Base-by-base conservation (phyloP, 1,140 invertebrate species). In the Drosophila takahashii region DNA sequence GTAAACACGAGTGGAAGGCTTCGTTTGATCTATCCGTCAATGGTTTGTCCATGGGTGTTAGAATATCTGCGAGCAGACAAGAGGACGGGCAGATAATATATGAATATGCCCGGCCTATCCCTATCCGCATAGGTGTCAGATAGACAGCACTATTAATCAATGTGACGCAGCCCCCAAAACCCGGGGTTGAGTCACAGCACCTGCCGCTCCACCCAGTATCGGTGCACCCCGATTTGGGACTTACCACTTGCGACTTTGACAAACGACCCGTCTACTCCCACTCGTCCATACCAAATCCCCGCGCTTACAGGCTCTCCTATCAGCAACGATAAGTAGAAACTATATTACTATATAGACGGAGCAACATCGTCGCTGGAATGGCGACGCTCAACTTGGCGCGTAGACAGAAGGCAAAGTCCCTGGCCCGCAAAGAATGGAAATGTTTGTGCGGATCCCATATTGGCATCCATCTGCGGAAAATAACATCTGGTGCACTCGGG, bases 181-280 rank as follows among this genome's bases (percentile, higher is more conserved):
- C 48, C 39, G 13, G 11, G 47, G 26, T 16, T 70, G 66, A 70
- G 16, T 70, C 66, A 70, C 50, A 71, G 27, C 50, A 71, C 67
- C 67, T 71, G 65, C 27, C 1, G 29, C 29, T 47, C 42, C 48
- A 50, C 11, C 41, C 13, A 15, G 42, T 15, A 39, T 50, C 42
- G 44, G n/a, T 13, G 34, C 59, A 22, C 42, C 18, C 16, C 64
- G 64, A 27, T 42, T 67, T 29, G 34, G 34, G 51, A 57, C 67
- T 70, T 71, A 70, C 32, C 42, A 39, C n/a, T 47, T 11, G 65
- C 64, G 64, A 71, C 67, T 71, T 71, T 71, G 67, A 71, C 67
- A 71, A 71, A 71, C 65, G 67, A 71, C 64, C 67, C 64, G 64
- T 18, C 64, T 47, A 47, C 64, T 39, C 66, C 64, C 65, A 45